These are phyloP conservation scores for Esox lucius DNA, from an alignment of 2,797 vertebrate genomes.

Conservation along the genomic window DNA sequence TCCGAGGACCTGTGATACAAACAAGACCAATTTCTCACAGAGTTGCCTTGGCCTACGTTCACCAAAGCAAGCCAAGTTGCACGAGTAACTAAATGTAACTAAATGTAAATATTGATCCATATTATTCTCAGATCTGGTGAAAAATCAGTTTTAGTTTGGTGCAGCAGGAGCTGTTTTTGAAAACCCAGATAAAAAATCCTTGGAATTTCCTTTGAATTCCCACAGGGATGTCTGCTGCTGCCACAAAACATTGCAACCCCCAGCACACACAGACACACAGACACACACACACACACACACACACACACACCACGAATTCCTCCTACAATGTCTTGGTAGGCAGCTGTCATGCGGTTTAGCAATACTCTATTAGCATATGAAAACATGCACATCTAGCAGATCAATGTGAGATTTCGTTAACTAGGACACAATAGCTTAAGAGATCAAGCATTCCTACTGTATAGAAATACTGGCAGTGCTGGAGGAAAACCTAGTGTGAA, in stretches of 20 bases:
- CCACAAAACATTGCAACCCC: constrained; percentile 32
- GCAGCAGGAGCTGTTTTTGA: constrained; percentile 52
- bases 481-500: constrained; percentile 2
- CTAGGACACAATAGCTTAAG: constrained; percentile 9
- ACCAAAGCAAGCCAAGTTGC: neutral
- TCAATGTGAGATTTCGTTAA: constrained; percentile 39
- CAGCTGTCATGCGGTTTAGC: constrained; percentile 10
- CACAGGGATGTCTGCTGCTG: constrained; percentile 54
- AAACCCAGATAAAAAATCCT: constrained; percentile 50
- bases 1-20: neutral
- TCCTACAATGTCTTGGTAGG: neutral
- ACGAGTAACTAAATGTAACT: neutral
- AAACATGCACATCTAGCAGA: constrained; percentile 9
- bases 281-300: constrained; percentile 3
- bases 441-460: constrained; percentile 4
- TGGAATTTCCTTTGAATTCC: constrained; percentile 64
- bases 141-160: constrained; percentile 30
- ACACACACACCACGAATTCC: neutral
- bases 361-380: constrained; percentile 5
- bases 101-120: neutral
- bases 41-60: neutral
- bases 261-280: constrained; percentile 4
- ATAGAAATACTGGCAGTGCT: constrained; percentile 3
- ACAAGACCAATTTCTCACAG: neutral
- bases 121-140: neutral